Evolutionary conservation across 2,797 vertebrate genomes (phyloP).

Genomic region (Pogoniulus pusillus): DNA sequence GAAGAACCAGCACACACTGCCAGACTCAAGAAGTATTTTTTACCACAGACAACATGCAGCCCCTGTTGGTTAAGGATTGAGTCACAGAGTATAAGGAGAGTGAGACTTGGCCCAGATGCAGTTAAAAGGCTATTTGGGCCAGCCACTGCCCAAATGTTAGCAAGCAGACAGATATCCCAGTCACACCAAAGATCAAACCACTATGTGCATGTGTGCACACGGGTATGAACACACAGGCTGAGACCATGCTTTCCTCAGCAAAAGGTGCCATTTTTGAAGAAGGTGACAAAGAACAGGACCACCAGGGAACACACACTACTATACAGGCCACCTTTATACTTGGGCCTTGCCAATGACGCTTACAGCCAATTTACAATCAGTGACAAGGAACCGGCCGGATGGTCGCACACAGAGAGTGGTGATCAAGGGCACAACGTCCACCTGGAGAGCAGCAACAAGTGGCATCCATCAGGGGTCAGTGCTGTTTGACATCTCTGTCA

Average conservation of each 20-base stretch:
- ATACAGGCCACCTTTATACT: not conserved
- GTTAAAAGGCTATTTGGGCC: not conserved
- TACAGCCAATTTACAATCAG: not conserved
- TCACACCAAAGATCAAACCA: not conserved
- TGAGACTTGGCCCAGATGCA: not conserved
- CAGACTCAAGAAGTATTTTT: not conserved
- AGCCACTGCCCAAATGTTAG: not conserved
- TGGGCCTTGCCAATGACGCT: not conserved
- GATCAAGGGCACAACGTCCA: too few relatives aligned
- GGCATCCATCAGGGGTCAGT: too few relatives aligned
- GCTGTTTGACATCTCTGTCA: too few relatives aligned
- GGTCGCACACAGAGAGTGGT: too few relatives aligned
- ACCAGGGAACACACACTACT: not conserved
- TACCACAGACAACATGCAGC: not conserved
- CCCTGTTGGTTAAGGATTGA: not conserved
- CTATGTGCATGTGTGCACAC: rapidly evolving
- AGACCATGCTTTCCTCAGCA: not conserved
- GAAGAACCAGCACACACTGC: not conserved
- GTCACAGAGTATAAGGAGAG: not conserved
- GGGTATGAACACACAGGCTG: rapidly evolving
- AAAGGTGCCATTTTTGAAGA: not conserved
- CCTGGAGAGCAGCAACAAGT: too few relatives aligned
- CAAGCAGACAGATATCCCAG: not conserved
- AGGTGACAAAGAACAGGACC: not conserved
- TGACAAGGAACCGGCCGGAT: too few relatives aligned